Conservation (phyloP, 2,888 invertebrate species). For the Drosophila nigricruria region DNA sequence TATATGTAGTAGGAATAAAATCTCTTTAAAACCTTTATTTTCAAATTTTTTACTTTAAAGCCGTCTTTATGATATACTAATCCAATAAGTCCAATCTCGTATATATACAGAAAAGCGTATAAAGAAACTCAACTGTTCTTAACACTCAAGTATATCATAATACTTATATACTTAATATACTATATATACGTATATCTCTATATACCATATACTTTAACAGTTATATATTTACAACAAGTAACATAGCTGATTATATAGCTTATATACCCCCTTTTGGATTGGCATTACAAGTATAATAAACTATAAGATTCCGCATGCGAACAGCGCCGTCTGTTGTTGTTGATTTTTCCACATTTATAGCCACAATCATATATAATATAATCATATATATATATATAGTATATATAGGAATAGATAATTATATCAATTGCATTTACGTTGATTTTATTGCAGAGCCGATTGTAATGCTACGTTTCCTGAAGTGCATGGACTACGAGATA, state of each 20-base stretch:
- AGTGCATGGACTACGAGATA: conserved; percentile 75
- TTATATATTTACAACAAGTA: neutral
- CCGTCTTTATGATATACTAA: neutral
- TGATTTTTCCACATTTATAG: conserved; percentile 3
- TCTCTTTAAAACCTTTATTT: no score
- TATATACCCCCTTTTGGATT: neutral
- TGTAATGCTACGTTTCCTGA: conserved; percentile 76
- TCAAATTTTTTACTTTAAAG: neutral
- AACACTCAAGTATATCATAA: neutral
- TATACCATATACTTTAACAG: neutral
- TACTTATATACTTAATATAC: neutral
- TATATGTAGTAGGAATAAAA: neutral
- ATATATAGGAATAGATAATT: conserved; percentile 20
- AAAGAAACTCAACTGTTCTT: neutral
- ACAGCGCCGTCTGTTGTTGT: conserved; percentile 16
- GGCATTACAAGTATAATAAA: neutral
- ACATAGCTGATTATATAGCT: neutral
- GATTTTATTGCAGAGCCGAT: conserved; percentile 67
- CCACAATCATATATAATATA: neutral
- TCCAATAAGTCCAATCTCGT: neutral
- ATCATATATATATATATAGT: neutral
- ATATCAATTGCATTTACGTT: conserved; percentile 16
- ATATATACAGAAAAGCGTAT: neutral
- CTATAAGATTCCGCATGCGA: conserved; percentile 12
- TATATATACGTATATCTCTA: no score